Evolutionary conservation across 2,797 vertebrate species (phyloP), one percentile per base, ranked within the genome.

Genomic region (Calcarius lapponicus): DNA sequence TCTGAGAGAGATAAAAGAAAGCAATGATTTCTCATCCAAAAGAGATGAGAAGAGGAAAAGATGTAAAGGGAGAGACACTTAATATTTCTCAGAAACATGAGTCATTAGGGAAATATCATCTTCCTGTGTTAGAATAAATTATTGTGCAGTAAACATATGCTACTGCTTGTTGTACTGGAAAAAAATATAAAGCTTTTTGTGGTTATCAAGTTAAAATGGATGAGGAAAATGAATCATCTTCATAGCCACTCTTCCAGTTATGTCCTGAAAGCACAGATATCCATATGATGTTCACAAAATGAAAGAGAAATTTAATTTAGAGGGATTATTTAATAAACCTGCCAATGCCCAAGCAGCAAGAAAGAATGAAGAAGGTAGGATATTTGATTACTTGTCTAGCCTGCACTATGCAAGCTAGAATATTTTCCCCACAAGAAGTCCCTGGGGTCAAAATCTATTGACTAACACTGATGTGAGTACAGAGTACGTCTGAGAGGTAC

Each of bases 301-400:
- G 50, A 90, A 93, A 72, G 57, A 87, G 16, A 81, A 84, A 94
- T 90, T 75, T 70, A 88, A 94, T 96, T 92, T 88, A 70, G 45
- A 76, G 17, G 53, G 40, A 64, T 90, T 76, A 86, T 88, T 90
- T 79, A 84, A 85, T 94, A 95, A 86, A 67, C 54, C 42, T 48
- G 29, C 58, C 64, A 58, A 16, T 70, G 64, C 5, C 42, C 3
- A 3, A 84, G 45, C 17, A 76, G 51, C n/a, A 90, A 88, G 67
- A 88, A 93, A 74, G 54, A 84, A 82, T 2, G 10, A 81, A 93
- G 31, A 87, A 67, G 22, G 54, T 54, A 88, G 40, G 34, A 58
- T 86, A 90, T 88, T 65, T 92, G 74, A 90, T 93, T 93, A 90
- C 22, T 53, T 71, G 60, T 85, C 72, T 89, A 78, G 54, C 50